Evolutionary conservation across 2,888 invertebrate genomes (phyloP).

Genomic region (Stegana nigrithorax): DNA sequence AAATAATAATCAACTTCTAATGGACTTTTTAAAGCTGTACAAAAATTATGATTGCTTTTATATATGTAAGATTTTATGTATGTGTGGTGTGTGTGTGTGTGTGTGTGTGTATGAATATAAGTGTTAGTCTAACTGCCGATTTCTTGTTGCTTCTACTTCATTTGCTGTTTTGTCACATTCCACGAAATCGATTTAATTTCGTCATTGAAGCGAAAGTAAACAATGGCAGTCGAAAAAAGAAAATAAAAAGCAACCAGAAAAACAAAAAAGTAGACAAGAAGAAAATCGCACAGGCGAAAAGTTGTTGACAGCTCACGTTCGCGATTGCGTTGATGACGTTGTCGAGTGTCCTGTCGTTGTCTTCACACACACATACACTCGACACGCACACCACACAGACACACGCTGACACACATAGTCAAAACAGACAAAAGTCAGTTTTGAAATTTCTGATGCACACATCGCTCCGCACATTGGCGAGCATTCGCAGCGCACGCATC

Average conservation of each 20-base stretch:
- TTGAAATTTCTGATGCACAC: not conserved
- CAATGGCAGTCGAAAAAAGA: too few relatives aligned
- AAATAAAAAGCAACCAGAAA: too few relatives aligned
- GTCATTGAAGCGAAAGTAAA: slow-evolving; percentile 48
- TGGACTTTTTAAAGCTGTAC: slow-evolving; percentile 1
- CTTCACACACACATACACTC: slow-evolving; percentile 21
- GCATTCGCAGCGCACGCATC: not conserved
- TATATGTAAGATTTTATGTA: not conserved
- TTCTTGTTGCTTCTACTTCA: not conserved
- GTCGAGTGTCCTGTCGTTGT: slow-evolving; percentile 2
- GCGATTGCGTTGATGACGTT: slow-evolving; percentile 7
- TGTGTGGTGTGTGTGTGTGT: too few relatives aligned
- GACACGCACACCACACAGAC: not conserved
- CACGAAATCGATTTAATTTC: slow-evolving; percentile 42
- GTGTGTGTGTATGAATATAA: too few relatives aligned
- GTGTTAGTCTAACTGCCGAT: too few relatives aligned
- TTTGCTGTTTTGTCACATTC: slow-evolving; percentile 2
- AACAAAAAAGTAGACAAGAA: not conserved
- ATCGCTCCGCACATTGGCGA: not conserved
- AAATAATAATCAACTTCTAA: not conserved
- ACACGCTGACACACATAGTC: slow-evolving; percentile 12
- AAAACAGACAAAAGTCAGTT: slow-evolving; percentile 13
- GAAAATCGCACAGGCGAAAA: slow-evolving; percentile 24
- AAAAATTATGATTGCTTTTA: not conserved
- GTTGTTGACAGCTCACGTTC: slow-evolving; percentile 59